phyloP scores from a whole-genome alignment of 2,797 vertebrate species.

The Cyclura pinguis region DNA sequence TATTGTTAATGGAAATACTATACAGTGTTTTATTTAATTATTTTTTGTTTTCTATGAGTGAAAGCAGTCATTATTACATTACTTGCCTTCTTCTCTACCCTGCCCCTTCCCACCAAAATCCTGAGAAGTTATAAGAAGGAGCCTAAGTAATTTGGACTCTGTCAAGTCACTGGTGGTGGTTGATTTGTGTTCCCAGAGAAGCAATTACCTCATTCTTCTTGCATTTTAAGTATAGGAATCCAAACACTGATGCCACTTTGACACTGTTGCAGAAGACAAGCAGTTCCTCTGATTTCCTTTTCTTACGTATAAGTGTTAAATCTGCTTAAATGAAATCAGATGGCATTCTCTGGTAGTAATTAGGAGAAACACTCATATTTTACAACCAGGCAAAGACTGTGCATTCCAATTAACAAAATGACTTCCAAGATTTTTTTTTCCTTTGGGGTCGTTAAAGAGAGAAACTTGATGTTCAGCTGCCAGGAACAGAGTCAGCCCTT shows the following conservation, averaged over 20 bases:
- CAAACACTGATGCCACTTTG: slow-evolving; percentile 62
- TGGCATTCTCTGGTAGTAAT: slow-evolving; percentile 45
- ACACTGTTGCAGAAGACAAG: slow-evolving; percentile 63
- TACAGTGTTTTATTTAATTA: not conserved
- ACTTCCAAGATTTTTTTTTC: slow-evolving; percentile 41
- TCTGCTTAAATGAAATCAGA: slow-evolving; percentile 60
- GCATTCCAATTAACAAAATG: slow-evolving; percentile 41
- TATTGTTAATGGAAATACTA: not conserved
- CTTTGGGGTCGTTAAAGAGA: slow-evolving; percentile 23
- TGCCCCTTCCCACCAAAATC: slow-evolving; percentile 21
- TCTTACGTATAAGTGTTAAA: slow-evolving; percentile 59
- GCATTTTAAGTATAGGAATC: slow-evolving; percentile 53
- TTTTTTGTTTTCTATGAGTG: not conserved
- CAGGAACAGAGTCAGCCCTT: slow-evolving; percentile 57
- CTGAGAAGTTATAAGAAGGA: slow-evolving; percentile 42
- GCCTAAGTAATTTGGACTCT: slow-evolving; percentile 15
- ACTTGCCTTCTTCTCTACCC: slow-evolving; percentile 34
- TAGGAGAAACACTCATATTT: slow-evolving; percentile 56
- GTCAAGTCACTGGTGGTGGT: slow-evolving; percentile 43
- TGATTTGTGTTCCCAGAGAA: slow-evolving; percentile 42
- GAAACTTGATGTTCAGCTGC: slow-evolving; percentile 38
- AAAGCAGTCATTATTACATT: slow-evolving; percentile 19
- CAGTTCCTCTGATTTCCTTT: slow-evolving; percentile 48
- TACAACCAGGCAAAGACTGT: slow-evolving; percentile 24
- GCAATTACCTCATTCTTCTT: slow-evolving; percentile 37